phyloP scores from a whole-genome alignment of 1,140 invertebrate species.

The Euwallacea similis region DNA sequence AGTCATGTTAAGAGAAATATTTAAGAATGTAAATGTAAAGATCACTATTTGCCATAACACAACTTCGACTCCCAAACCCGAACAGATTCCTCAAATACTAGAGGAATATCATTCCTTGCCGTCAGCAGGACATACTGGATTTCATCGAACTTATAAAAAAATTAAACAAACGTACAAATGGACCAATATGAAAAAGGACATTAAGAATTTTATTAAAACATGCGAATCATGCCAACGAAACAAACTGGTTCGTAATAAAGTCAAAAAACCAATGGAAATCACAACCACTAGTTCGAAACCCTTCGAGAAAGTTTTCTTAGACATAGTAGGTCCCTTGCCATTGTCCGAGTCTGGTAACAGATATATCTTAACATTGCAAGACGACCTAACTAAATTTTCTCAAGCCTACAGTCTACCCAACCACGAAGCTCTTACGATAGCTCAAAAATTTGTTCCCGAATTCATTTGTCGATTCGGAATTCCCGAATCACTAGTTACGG shows the following conservation, averaged over 20 bases:
- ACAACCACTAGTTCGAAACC: constrained; percentile 42
- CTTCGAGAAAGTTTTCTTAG: constrained; percentile 30
- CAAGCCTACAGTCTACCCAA: constrained; percentile 47
- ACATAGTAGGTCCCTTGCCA: constrained; percentile 30
- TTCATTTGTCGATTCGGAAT: constrained; percentile 44
- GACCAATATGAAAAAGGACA: constrained; percentile 44
- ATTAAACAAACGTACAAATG: constrained; percentile 36
- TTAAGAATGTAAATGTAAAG: constrained; percentile 8
- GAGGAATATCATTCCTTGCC: background rate
- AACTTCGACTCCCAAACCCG: background rate
- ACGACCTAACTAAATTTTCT: constrained; percentile 52
- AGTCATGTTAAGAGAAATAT: constrained; percentile 5
- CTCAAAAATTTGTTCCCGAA: constrained; percentile 36
- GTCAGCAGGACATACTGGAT: background rate
- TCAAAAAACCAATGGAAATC: constrained; percentile 43
- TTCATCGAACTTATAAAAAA: constrained; percentile 8
- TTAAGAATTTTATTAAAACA: constrained; percentile 46
- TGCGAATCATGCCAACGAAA: constrained; percentile 49
- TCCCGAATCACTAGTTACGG: constrained; percentile 42
- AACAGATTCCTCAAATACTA: background rate
- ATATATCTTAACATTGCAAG: constrained; percentile 49
- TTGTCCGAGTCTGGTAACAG: constrained; percentile 10
- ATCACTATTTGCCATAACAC: constrained; percentile 4
- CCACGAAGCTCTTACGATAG: constrained; percentile 50
- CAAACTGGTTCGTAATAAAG: constrained; percentile 43